Evolutionary conservation across 2,888 invertebrate species (phyloP).

Genomic region (Malthinus flaveolus): DNA sequence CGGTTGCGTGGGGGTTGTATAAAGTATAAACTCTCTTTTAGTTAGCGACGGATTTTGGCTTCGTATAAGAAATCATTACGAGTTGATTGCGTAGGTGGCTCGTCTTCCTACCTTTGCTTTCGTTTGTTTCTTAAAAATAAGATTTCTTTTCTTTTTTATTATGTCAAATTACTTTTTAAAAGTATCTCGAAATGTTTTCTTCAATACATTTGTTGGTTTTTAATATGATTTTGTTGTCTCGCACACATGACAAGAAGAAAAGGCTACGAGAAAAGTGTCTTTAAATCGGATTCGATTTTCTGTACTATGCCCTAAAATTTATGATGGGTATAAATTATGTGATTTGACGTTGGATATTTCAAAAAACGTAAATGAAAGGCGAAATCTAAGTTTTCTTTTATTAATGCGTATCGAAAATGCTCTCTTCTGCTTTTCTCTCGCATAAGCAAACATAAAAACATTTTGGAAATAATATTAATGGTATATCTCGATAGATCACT

Average conservation of each 20-base stretch:
- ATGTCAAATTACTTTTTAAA: background rate
- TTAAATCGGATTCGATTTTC: constrained; percentile 12
- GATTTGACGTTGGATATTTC: constrained; percentile 7
- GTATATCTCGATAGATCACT: too few relatives aligned
- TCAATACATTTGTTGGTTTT: background rate
- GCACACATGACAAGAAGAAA: background rate
- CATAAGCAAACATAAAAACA: too few relatives aligned
- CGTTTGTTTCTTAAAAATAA: background rate
- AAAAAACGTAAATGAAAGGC: background rate
- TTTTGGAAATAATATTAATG: too few relatives aligned
- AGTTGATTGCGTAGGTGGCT: constrained; percentile 1
- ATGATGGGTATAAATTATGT: background rate
- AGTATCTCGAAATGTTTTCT: background rate
- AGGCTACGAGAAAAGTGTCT: background rate
- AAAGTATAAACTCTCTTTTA: constrained; percentile 2
- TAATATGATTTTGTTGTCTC: constrained; percentile 14
- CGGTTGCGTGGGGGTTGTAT: constrained; percentile 8
- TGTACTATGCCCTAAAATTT: constrained; percentile 5
- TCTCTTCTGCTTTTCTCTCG: too few relatives aligned
- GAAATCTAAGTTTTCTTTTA: background rate
- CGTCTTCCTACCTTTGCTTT: background rate
- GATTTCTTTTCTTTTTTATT: constrained; percentile 6
- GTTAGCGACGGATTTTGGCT: constrained; percentile 8
- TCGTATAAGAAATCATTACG: constrained; percentile 12
- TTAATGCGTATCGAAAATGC: too few relatives aligned